These are phyloP conservation scores for Phalacrocorax pelagicus DNA, from an alignment of 2,113 vertebrate species.

Conservation along the genomic window DNA sequence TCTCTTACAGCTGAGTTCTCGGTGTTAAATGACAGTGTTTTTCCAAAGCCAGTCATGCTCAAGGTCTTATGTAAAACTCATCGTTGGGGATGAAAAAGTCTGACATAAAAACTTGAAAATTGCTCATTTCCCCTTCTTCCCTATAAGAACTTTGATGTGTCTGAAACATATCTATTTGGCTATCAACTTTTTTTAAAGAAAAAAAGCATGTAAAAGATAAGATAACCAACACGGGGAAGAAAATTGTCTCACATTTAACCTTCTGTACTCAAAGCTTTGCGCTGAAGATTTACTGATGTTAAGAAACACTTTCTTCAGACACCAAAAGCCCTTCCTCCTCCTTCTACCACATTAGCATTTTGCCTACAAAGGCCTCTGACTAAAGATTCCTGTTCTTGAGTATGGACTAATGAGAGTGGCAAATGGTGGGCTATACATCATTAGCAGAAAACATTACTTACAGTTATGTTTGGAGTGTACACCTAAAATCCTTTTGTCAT, in stretches of 20 bases:
- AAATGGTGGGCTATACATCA: background rate
- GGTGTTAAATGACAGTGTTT: background rate
- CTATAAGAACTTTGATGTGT: conserved; percentile 25
- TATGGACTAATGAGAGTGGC: background rate
- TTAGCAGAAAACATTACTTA: background rate
- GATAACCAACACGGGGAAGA: conserved; percentile 6
- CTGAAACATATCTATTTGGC: background rate
- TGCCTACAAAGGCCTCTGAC: background rate
- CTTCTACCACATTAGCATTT: background rate
- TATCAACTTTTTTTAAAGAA: background rate
- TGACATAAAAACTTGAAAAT: conserved; percentile 27
- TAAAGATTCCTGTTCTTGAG: background rate
- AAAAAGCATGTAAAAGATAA: background rate
- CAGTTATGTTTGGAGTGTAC: background rate
- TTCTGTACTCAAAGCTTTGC: conserved; percentile 19
- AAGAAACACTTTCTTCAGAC: conserved; percentile 5
- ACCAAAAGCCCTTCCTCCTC: conserved; percentile 1
- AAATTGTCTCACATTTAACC: conserved; percentile 25
- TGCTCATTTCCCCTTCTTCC: conserved; percentile 50
- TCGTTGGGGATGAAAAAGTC: background rate
- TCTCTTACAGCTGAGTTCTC: background rate
- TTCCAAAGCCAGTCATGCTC: background rate
- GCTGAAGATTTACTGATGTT: background rate
- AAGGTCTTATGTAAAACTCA: background rate
- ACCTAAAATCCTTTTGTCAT: background rate